Evolutionary conservation across 2,888 invertebrate species (phyloP).

Genomic region (Melolontha melolontha): DNA sequence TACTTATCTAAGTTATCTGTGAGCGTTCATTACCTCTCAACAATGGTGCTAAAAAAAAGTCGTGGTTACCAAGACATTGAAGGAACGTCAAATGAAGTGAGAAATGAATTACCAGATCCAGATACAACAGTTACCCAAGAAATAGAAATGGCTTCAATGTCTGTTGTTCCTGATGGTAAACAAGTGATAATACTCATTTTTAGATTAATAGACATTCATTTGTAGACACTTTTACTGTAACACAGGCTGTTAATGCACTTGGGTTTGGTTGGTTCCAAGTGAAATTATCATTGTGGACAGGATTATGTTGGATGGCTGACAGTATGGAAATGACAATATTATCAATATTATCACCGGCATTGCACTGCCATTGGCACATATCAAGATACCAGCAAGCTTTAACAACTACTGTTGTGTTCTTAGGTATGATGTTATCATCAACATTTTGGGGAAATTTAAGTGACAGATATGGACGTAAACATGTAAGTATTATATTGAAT

Average conservation of each 20-base stretch:
- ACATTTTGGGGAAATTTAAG: conserved; percentile 96
- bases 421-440: conserved; percentile 97
- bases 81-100: conserved; percentile 62
- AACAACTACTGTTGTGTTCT: conserved; percentile 93
- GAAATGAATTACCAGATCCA: conserved; percentile 67
- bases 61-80: conserved; percentile 75
- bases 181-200: background rate
- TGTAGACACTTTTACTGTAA: conserved; percentile 86
- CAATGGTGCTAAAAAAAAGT: conserved; percentile 68
- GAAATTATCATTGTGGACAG: conserved; percentile 85
- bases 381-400: conserved; percentile 90
- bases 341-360: conserved; percentile 91
- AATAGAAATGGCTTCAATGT: conserved; percentile 84
- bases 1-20: background rate
- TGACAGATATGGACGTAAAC: conserved; percentile 91
- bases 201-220: conserved; percentile 46
- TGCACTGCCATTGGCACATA: conserved; percentile 96
- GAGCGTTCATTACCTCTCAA: background rate
- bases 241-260: conserved; percentile 87
- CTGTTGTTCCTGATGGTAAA: conserved; percentile 83
- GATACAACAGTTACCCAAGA: conserved; percentile 67
- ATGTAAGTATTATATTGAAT: conserved; percentile 67
- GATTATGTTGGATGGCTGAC: conserved; percentile 96
- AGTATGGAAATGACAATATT: conserved; percentile 99
- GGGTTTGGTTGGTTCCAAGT: conserved; percentile 94